These are phyloP conservation scores for Pomacea canaliculata DNA, from an alignment of 2,888 invertebrate species.

Conservation along the genomic window DNA sequence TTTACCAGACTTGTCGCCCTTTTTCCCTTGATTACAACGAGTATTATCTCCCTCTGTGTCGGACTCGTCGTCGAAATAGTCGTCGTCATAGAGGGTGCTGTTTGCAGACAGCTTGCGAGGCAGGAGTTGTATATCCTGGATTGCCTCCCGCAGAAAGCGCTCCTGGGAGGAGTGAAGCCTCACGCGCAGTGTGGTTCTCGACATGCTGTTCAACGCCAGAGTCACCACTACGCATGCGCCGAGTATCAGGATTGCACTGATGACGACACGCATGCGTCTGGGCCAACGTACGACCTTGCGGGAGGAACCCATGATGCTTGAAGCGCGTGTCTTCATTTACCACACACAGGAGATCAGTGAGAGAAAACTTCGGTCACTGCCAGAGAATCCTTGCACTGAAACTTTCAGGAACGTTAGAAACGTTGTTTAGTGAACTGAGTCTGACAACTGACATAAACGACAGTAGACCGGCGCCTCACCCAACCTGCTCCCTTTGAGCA, in stretches of 20 bases:
- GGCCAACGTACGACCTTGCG: not conserved
- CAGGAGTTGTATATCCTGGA: conserved; percentile 8
- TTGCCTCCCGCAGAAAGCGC: conserved; percentile 9
- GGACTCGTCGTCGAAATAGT: no score
- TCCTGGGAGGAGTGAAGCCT: conserved; percentile 13
- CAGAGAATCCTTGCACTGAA: no score
- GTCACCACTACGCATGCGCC: not conserved
- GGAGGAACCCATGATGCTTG: not conserved
- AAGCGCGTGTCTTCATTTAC: not conserved
- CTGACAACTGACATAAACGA: no score
- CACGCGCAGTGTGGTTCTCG: not conserved
- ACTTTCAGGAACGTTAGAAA: no score
- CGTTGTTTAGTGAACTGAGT: no score
- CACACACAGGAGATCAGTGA: not conserved
- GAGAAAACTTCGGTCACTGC: no score
- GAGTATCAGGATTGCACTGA: not conserved
- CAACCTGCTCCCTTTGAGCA: no score
- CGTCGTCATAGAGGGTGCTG: no score
- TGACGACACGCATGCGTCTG: not conserved
- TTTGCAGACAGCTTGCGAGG: conserved; percentile 5
- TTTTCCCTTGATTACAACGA: not conserved
- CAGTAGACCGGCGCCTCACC: no score
- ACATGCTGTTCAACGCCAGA: not conserved
- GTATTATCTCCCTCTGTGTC: no score
- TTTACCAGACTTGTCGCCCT: not conserved